These are phyloP conservation scores for Channa argus DNA, from an alignment of 2,113 vertebrate species.

Conservation along the genomic window DNA sequence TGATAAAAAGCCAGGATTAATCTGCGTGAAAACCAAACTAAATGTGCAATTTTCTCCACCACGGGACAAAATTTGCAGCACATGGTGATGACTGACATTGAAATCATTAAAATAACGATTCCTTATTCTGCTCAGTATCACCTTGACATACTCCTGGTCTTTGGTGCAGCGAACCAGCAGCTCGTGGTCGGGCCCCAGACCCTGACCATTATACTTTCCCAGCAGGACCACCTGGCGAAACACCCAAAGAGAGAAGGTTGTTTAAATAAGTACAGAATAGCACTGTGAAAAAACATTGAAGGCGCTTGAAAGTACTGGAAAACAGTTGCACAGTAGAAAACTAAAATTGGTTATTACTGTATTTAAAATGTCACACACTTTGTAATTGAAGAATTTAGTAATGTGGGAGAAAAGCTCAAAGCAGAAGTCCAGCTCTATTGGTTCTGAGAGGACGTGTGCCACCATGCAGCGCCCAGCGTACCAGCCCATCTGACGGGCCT, in stretches of 20 bases:
- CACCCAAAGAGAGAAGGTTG: slow-evolving; percentile 8
- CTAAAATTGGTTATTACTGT: slow-evolving; percentile 39
- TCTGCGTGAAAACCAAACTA: neutral
- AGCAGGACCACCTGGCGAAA: slow-evolving; percentile 90
- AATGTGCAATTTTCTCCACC: no score
- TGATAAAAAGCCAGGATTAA: slow-evolving; percentile 2
- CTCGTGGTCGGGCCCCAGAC: slow-evolving; percentile 89
- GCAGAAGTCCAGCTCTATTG: slow-evolving; percentile 93
- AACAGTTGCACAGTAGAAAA: slow-evolving; percentile 7
- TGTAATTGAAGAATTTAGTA: slow-evolving; percentile 97
- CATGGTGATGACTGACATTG: neutral
- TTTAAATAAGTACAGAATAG: neutral
- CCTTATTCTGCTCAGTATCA: slow-evolving; percentile 24
- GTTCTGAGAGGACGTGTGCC: slow-evolving; percentile 81
- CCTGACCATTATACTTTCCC: slow-evolving; percentile 96
- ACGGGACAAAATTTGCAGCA: no score
- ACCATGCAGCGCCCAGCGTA: slow-evolving; percentile 92
- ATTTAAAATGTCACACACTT: slow-evolving; percentile 80
- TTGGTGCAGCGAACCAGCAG: slow-evolving; percentile 93
- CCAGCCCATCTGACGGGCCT: slow-evolving; percentile 98
- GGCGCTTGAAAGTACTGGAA: neutral
- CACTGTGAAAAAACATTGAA: slow-evolving; percentile 7
- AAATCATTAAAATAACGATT: neutral
- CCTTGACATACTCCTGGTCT: slow-evolving; percentile 93
- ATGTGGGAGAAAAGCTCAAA: slow-evolving; percentile 97